These are phyloP conservation scores for Ctenomys sociabilis DNA, from an alignment of 2,113 vertebrate genomes.

Conservation along the genomic window DNA sequence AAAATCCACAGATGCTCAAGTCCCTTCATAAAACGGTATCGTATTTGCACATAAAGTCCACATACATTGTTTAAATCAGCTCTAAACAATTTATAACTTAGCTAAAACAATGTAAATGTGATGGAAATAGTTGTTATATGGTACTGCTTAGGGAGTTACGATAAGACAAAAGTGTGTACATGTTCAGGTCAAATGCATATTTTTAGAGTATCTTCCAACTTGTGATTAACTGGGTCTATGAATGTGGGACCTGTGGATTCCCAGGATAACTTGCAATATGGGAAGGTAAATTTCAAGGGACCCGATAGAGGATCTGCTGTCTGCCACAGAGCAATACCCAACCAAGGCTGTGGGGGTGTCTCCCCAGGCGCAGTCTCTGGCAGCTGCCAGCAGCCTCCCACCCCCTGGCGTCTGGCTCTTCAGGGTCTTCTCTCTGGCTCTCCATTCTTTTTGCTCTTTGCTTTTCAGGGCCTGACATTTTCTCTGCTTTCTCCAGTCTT, in stretches of 20 bases:
- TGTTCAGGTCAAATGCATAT: background rate
- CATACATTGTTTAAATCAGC: background rate
- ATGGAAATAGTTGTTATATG: background rate
- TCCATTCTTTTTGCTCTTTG: background rate
- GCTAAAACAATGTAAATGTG: background rate
- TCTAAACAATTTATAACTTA: background rate
- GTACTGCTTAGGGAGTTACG: background rate
- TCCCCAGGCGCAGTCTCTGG: fast-evolving
- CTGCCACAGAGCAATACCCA: background rate
- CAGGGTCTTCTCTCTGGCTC: background rate
- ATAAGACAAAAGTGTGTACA: background rate
- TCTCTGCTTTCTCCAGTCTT: background rate
- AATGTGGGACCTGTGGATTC: no score
- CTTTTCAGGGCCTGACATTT: background rate
- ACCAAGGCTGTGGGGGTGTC: background rate
- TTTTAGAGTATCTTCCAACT: background rate
- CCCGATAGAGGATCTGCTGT: background rate
- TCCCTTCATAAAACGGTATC: no score
- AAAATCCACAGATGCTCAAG: background rate
- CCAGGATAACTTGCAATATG: background rate
- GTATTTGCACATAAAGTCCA: background rate
- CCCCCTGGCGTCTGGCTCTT: background rate
- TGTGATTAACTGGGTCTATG: no score
- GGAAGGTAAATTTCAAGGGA: background rate
- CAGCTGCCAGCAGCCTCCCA: fast-evolving